phyloP scores from a whole-genome alignment of 2,797 vertebrate genomes.

The Poecilia wingei region DNA sequence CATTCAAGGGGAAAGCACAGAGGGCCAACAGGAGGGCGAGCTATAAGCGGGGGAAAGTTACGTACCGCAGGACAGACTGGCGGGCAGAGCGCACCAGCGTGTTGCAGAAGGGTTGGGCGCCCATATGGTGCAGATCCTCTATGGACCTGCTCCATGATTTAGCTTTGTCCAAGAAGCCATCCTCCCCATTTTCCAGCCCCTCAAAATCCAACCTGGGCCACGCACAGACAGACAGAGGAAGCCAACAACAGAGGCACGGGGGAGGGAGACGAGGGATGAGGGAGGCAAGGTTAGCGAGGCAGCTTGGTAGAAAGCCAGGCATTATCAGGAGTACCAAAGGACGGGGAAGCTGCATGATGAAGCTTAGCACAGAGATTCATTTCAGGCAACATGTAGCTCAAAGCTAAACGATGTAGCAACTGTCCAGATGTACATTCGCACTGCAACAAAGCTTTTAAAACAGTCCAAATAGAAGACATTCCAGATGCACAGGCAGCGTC shows the following conservation, averaged over 20 bases:
- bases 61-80: slow-evolving; percentile 95
- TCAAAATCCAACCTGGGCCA: slow-evolving; percentile 96
- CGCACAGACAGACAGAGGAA: slow-evolving; percentile 56
- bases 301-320: slow-evolving; percentile 63
- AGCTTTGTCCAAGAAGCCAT: slow-evolving; percentile 90
- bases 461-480: slow-evolving; percentile 49
- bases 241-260: slow-evolving; percentile 63
- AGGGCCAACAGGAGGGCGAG: slow-evolving; percentile 57
- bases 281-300: slow-evolving; percentile 65
- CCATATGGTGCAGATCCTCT: slow-evolving; percentile 93
- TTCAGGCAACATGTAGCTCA: slow-evolving; percentile 53
- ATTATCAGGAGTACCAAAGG: slow-evolving; percentile 63
- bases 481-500: slow-evolving; percentile 52
- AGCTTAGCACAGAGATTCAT: slow-evolving; percentile 64
- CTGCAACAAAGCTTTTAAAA: slow-evolving; percentile 62
- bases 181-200: slow-evolving; percentile 92
- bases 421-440: slow-evolving; percentile 50
- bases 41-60: slow-evolving; percentile 76
- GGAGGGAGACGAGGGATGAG: slow-evolving; percentile 55
- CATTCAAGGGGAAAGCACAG: slow-evolving; percentile 56
- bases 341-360: slow-evolving; percentile 65
- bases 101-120: slow-evolving; percentile 90
- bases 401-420: slow-evolving; percentile 39
- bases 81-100: slow-evolving; percentile 94
- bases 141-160: slow-evolving; percentile 98